Conservation (phyloP, 2,797 vertebrate genomes). For the Pseudochirops corinnae region DNA sequence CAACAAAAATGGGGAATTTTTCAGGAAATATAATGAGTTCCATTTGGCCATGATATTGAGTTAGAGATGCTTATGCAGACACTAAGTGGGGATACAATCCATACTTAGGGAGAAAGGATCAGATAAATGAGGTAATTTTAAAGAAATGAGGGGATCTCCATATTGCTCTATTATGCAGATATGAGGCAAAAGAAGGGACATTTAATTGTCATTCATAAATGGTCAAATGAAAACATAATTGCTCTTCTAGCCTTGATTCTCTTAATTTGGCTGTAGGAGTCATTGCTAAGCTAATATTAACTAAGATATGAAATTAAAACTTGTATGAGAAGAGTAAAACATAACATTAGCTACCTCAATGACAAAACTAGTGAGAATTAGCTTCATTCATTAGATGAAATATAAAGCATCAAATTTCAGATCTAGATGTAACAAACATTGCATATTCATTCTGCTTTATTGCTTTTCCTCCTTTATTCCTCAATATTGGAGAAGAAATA, state of each 20-base stretch:
- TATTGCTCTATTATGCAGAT: background rate
- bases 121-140: background rate
- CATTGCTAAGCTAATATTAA: background rate
- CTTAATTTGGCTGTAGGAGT: background rate
- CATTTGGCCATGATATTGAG: background rate
- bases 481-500: background rate
- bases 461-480: conserved; percentile 35
- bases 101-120: background rate
- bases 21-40: background rate
- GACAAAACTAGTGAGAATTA: conserved; percentile 42
- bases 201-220: background rate
- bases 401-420: conserved; percentile 41
- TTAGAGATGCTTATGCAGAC: background rate
- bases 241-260: background rate
- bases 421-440: conserved; percentile 9
- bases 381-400: conserved; percentile 40
- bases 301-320: conserved; percentile 42
- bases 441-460: conserved; percentile 7
- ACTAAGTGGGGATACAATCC: background rate
- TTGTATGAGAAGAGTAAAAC: conserved; percentile 27
- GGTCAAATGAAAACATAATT: background rate
- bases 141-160: background rate
- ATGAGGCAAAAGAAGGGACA: background rate
- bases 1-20: background rate
- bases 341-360: conserved; percentile 38